Conservation (phyloP, 2,797 vertebrate species). For the Phrynocephalus forsythii region DNA sequence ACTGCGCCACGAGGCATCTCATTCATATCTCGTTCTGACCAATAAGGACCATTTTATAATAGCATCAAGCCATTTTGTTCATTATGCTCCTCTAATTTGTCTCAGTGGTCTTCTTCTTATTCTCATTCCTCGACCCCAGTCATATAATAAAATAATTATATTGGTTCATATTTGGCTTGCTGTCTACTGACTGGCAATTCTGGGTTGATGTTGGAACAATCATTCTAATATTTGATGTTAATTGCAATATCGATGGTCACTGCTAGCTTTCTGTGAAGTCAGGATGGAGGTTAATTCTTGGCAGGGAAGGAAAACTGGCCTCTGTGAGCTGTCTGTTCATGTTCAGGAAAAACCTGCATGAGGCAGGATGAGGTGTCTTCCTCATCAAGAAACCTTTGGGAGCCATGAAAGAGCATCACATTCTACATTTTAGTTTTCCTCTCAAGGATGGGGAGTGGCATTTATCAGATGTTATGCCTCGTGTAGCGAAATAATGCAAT, state of each 20-base stretch:
- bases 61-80: fast-evolving
- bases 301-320: neutral
- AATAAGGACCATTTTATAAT: fast-evolving
- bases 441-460: neutral
- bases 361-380: too few species aligned
- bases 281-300: neutral
- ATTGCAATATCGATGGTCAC: fast-evolving
- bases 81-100: neutral
- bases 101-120: neutral
- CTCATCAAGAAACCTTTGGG: neutral
- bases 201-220: too few species aligned
- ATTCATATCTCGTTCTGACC: neutral
- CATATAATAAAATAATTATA: neutral
- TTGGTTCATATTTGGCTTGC: neutral
- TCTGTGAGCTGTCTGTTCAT: neutral
- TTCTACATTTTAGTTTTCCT: neutral
- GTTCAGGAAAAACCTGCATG: too few species aligned
- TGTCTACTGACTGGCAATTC: neutral
- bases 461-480: neutral
- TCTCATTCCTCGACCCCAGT: neutral
- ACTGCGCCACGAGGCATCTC: too few species aligned
- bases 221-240: too few species aligned
- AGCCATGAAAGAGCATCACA: neutral
- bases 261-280: neutral
- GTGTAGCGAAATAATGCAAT: neutral